Conservation (phyloP, 2,888 invertebrate genomes). For the Podotricha telesiphe region DNA sequence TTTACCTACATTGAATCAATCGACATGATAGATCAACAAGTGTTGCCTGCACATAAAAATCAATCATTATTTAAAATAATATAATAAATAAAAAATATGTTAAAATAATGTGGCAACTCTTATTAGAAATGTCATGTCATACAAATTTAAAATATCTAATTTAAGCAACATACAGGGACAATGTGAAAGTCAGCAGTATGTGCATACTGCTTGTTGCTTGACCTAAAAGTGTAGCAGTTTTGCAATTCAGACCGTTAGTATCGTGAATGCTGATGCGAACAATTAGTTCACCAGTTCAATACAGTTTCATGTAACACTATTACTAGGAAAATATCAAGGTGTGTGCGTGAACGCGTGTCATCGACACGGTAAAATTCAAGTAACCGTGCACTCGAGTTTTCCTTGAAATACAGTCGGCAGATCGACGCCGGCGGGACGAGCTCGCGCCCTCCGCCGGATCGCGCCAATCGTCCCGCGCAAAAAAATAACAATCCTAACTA, state of each 20-base stretch:
- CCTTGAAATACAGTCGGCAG: constrained; percentile 72
- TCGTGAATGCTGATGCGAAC: constrained; percentile 42
- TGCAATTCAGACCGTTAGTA: constrained; percentile 31
- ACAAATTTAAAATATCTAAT: constrained; percentile 31
- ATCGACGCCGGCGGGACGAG: constrained; percentile 60
- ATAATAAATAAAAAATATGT: constrained; percentile 34
- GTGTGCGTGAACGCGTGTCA: constrained; percentile 51
- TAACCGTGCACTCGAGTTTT: constrained; percentile 63
- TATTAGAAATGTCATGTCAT: constrained; percentile 52
- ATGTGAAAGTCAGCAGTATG: constrained; percentile 65
- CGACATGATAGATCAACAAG: constrained; percentile 31
- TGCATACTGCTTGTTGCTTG: constrained; percentile 47
- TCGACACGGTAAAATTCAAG: constrained; percentile 58
- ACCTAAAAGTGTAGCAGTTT: constrained; percentile 51
- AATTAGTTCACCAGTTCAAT: constrained; percentile 41
- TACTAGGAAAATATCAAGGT: constrained; percentile 30
- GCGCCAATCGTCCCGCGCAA: constrained; percentile 73
- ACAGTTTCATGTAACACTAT: constrained; percentile 30
- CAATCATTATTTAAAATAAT: constrained; percentile 28
- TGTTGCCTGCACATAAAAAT: constrained; percentile 55
- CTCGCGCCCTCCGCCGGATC: constrained; percentile 64
- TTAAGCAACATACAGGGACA: constrained; percentile 41
- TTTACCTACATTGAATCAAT: neutral
- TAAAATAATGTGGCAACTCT: constrained; percentile 55
- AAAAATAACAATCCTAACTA: constrained; percentile 70